phyloP scores from a whole-genome alignment of 2,888 invertebrate genomes.

The Sussaba pulchella region DNA sequence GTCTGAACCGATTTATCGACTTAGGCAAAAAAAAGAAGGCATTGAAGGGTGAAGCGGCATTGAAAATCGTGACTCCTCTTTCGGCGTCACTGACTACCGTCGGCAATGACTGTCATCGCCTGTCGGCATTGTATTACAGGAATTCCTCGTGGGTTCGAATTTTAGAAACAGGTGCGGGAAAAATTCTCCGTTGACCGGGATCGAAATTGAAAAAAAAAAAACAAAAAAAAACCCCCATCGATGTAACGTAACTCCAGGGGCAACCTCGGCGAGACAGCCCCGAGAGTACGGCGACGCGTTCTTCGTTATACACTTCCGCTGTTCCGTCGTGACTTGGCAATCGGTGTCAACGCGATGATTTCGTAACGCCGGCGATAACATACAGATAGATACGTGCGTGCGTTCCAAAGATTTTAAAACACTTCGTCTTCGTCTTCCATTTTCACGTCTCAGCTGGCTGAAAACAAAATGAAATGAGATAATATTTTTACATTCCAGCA shows the following conservation, averaged over 20 bases:
- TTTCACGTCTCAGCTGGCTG: not conserved
- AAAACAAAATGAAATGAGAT: constrained; percentile 6
- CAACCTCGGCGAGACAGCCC: constrained; percentile 12
- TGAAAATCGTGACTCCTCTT: no score
- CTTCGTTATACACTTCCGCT: constrained; percentile 38
- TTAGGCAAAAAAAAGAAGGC: no score
- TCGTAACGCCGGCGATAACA: constrained; percentile 42
- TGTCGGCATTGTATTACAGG: constrained; percentile 29
- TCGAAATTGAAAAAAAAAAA: not conserved
- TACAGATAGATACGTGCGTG: not conserved
- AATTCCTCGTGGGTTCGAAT: not conserved
- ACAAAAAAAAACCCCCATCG: constrained; percentile 23
- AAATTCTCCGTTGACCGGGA: constrained; percentile 7
- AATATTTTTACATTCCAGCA: no score
- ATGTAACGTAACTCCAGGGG: constrained; percentile 4
- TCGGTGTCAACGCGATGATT: constrained; percentile 41
- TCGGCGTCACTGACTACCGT: not conserved
- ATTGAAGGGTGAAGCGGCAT: no score
- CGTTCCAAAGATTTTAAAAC: constrained; percentile 19
- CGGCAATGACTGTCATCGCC: not conserved
- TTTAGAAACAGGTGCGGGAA: not conserved
- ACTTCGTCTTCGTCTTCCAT: constrained; percentile 9
- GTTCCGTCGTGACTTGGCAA: constrained; percentile 56
- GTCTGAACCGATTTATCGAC: no score
- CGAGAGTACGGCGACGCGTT: not conserved